Percentiles rank a stretch among this genome's conserved stretches.
phyloP scores from a whole-genome alignment of 2,797 vertebrate genomes.

The Capromys pilorides region DNA sequence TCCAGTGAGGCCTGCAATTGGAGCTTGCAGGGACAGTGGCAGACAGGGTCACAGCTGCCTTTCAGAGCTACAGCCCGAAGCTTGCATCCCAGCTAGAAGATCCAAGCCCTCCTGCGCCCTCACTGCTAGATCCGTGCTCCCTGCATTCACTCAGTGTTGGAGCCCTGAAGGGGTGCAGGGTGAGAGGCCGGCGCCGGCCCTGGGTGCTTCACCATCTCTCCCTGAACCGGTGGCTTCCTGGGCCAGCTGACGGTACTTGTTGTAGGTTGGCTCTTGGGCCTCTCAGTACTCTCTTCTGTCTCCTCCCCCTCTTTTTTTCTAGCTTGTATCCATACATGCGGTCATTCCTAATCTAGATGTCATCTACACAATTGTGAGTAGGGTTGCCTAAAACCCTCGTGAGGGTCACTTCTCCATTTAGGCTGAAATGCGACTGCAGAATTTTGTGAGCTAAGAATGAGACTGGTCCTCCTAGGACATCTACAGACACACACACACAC shows the following conservation, averaged over 20 bases:
- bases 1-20: not conserved
- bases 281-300: not conserved
- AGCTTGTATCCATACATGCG: fast-evolving
- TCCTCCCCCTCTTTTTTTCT: not conserved
- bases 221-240: not conserved
- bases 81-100: not conserved
- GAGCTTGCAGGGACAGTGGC: not conserved
- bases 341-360: not conserved
- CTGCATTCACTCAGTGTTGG: not conserved
- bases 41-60: not conserved
- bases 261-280: not conserved
- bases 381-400: not conserved
- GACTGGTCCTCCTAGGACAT: not conserved
- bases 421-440: not conserved
- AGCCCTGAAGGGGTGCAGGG: fast-evolving
- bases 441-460: conserved; percentile 2
- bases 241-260: not conserved
- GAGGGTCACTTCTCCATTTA: not conserved
- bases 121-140: fast-evolving
- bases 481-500: no score
- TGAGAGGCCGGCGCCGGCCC: not conserved
- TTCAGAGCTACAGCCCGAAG: not conserved
- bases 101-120: not conserved
- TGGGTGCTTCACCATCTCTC: not conserved
- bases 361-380: fast-evolving